Evolutionary conservation across 2,113 vertebrate species (phyloP).

Genomic region (Lophura nycthemera): DNA sequence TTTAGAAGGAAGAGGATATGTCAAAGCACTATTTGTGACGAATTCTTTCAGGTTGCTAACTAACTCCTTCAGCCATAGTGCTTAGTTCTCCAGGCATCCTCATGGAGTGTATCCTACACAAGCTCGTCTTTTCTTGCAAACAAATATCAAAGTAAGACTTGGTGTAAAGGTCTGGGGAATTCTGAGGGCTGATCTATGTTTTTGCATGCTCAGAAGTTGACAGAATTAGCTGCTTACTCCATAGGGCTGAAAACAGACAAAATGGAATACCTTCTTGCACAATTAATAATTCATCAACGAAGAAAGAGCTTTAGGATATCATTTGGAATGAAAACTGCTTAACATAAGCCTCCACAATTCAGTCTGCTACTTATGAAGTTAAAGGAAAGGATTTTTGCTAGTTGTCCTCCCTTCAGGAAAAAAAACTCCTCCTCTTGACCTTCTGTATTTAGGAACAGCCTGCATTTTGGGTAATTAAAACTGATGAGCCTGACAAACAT

Average conservation of each 20-base stretch:
- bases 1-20: neutral
- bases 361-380: neutral
- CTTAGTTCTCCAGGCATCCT: neutral
- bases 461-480: slow-evolving; percentile 61
- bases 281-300: slow-evolving; percentile 5
- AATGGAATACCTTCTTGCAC: neutral
- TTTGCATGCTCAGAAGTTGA: neutral
- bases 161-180: neutral
- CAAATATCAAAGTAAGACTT: neutral
- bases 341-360: neutral
- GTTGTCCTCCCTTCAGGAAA: neutral
- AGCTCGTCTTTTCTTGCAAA: neutral
- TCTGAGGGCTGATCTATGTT: neutral
- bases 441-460: slow-evolving; percentile 48
- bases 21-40: neutral
- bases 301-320: neutral
- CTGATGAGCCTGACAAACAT: slow-evolving; percentile 52
- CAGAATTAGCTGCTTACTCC: neutral
- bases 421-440: neutral
- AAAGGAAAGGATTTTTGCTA: neutral
- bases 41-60: neutral
- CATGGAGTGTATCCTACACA: neutral
- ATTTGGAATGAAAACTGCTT: neutral
- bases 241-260: neutral
- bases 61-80: neutral